Percentiles rank a stretch among this genome's conserved stretches.
phyloP scores from a whole-genome alignment of 2,797 vertebrate genomes.

The Halcyon smyrnensis region DNA sequence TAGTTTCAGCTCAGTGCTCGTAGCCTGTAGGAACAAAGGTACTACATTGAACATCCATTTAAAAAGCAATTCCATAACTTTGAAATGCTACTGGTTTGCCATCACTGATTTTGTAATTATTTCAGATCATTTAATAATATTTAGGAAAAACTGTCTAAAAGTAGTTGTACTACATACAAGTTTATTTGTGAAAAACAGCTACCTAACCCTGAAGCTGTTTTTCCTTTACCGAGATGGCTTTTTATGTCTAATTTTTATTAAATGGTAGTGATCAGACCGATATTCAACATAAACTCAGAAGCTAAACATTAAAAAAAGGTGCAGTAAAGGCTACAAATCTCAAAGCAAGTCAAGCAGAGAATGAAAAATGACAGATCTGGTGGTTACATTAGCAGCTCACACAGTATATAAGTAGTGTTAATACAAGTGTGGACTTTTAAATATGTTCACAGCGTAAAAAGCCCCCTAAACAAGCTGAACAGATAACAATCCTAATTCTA shows the following conservation, averaged over 20 bases:
- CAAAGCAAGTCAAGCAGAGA: conserved; percentile 62
- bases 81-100: conserved; percentile 76
- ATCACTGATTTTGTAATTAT: conserved; percentile 79
- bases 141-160: conserved; percentile 61
- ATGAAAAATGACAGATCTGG: conserved; percentile 15
- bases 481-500: background rate
- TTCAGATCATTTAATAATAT: conserved; percentile 78
- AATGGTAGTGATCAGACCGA: background rate
- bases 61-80: conserved; percentile 76
- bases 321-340: conserved; percentile 41
- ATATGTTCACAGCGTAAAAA: background rate
- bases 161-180: conserved; percentile 55
- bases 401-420: background rate
- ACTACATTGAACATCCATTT: conserved; percentile 70
- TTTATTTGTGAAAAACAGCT: conserved; percentile 54
- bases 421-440: background rate
- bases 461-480: background rate
- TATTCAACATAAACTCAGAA: conserved; percentile 32
- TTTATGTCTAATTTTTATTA: conserved; percentile 42
- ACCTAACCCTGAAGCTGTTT: conserved; percentile 7
- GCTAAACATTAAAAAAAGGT: background rate
- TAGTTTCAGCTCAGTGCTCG: conserved; percentile 77
- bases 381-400: background rate
- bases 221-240: conserved; percentile 43
- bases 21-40: conserved; percentile 68